phyloP scores from a whole-genome alignment of 1,140 invertebrate genomes.

The Campoletis sonorensis region DNA sequence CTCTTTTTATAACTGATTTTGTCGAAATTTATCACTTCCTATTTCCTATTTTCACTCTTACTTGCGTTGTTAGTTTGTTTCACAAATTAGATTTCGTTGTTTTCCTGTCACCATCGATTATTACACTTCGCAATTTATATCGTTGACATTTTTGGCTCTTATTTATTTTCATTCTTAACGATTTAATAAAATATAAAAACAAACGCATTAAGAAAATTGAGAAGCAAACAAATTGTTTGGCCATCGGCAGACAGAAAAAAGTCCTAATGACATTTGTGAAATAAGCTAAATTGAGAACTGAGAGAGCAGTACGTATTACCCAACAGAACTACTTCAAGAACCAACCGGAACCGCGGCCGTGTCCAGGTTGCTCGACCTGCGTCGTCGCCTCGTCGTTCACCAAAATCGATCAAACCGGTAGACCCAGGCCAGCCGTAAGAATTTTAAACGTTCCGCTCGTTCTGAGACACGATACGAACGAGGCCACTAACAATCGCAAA shows the following conservation, averaged over 20 bases:
- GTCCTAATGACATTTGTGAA: constrained; percentile 59
- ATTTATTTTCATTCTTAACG: constrained; percentile 16
- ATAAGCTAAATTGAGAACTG: constrained; percentile 64
- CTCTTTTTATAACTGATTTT: background rate
- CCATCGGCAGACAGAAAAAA: constrained; percentile 36
- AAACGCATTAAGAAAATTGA: background rate
- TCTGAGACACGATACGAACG: constrained; percentile 77
- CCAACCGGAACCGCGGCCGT: constrained; percentile 62
- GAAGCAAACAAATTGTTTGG: constrained; percentile 30
- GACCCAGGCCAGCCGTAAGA: constrained; percentile 69
- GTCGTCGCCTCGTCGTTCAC: constrained; percentile 66
- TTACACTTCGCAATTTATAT: background rate
- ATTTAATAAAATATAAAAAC: background rate
- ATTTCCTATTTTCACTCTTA: background rate
- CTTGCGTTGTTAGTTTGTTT: constrained; percentile 58
- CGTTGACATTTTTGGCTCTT: constrained; percentile 25
- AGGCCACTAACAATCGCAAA: constrained; percentile 77
- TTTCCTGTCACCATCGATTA: constrained; percentile 36
- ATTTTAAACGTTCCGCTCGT: constrained; percentile 79
- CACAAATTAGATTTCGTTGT: constrained; percentile 58
- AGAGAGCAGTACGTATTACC: constrained; percentile 64
- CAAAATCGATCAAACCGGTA: constrained; percentile 69
- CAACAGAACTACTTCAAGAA: constrained; percentile 73
- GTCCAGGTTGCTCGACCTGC: constrained; percentile 65
- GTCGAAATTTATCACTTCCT: background rate